Conservation (phyloP, 2,797 vertebrate genomes). For the Hoplostethus atlanticus region DNA sequence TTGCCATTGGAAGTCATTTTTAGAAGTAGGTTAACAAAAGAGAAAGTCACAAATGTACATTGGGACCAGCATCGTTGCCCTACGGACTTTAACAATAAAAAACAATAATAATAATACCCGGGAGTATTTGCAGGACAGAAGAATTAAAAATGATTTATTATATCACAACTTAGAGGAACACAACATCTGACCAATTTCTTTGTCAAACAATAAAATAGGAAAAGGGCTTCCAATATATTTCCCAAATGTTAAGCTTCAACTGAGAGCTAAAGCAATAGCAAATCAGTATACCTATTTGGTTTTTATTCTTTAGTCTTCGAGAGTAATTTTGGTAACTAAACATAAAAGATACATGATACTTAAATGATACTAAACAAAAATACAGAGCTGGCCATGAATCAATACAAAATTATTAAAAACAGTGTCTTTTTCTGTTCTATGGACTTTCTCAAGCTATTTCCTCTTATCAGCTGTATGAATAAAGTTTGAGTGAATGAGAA, state of each 20-base stretch:
- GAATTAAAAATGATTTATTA: neutral
- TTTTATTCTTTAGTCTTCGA: neutral
- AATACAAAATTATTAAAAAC: neutral
- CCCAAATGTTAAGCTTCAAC: neutral
- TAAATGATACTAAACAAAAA: neutral
- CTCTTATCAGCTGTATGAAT: neutral
- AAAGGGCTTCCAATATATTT: neutral
- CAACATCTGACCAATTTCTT: neutral
- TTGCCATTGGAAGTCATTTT: slow-evolving; percentile 16
- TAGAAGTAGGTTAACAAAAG: slow-evolving; percentile 5
- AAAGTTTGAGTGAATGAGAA: neutral
- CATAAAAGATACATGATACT: neutral
- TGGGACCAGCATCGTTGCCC: neutral
- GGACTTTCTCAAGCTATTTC: neutral
- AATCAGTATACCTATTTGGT: neutral
- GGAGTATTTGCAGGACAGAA: neutral
- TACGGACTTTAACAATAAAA: neutral
- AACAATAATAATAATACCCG: neutral
- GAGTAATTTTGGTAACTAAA: neutral
- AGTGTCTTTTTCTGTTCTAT: neutral
- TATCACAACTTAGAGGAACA: neutral
- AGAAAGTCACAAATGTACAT: neutral
- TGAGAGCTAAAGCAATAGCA: neutral
- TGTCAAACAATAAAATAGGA: neutral
- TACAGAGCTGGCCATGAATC: neutral